Evolutionary conservation across 2,113 vertebrate genomes (phyloP).

Genomic region (Colaptes auratus): DNA sequence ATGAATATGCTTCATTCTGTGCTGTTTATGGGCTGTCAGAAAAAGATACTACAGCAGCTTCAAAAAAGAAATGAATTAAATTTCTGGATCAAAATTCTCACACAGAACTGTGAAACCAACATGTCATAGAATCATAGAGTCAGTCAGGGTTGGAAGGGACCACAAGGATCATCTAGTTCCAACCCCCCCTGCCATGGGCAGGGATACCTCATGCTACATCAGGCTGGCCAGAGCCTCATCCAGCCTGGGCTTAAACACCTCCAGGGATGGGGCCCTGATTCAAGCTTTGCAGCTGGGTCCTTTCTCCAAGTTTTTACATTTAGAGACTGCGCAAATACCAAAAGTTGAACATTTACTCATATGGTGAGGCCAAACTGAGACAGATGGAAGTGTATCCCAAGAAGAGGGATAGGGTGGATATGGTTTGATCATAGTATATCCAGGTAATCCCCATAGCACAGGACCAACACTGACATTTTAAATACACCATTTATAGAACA

Average conservation of each 20-base stretch:
- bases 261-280: neutral
- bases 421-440: neutral
- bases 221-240: too few relatives aligned
- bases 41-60: neutral
- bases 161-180: too few relatives aligned
- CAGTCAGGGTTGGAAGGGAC: too few relatives aligned
- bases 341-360: neutral
- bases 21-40: neutral
- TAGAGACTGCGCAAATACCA: neutral
- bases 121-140: neutral
- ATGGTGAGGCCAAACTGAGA: neutral
- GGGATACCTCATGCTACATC: too few relatives aligned
- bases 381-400: neutral
- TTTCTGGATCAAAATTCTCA: neutral
- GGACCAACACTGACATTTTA: neutral
- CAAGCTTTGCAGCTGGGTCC: neutral
- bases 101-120: neutral
- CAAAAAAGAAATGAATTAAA: neutral
- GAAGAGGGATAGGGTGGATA: neutral
- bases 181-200: too few relatives aligned
- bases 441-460: neutral
- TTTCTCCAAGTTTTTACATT: neutral
- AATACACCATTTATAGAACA: neutral
- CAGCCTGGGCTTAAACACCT: too few relatives aligned
- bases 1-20: neutral